Evolutionary conservation across 2,113 vertebrate genomes (phyloP).

Genomic region (Aegithalos caudatus): DNA sequence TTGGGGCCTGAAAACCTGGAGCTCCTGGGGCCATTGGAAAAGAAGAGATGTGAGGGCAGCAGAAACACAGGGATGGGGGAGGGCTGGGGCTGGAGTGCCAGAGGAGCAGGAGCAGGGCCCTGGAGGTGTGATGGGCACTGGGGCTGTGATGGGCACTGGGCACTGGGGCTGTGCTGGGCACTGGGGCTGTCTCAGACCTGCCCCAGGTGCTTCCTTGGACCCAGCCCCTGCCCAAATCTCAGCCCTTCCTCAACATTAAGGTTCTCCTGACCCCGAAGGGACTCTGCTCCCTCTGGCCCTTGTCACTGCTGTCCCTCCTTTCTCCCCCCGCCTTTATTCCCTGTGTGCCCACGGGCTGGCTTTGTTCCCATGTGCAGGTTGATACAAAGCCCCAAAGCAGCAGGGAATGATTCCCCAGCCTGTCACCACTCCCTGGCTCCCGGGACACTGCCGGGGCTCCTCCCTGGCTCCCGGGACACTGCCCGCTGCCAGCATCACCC

Average conservation of each 20-base stretch:
- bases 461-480: not conserved
- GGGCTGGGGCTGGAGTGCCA: fast-evolving
- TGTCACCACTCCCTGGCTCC: fast-evolving
- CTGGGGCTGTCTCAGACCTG: not conserved
- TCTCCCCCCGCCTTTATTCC: no score
- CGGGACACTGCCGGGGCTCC: not conserved
- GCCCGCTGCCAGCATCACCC: fast-evolving
- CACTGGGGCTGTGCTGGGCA: fast-evolving
- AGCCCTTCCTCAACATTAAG: no score
- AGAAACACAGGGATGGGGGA: not conserved
- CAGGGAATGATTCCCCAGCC: not conserved
- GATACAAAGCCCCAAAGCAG: fast-evolving
- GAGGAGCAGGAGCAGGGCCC: fast-evolving
- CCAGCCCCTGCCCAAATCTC: no score
- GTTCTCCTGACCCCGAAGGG: not conserved
- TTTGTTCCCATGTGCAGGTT: fast-evolving
- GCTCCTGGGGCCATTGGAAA: not conserved
- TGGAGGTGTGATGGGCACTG: not conserved
- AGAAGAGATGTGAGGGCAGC: not conserved
- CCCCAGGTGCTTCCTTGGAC: not conserved
- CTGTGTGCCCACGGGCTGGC: no score
- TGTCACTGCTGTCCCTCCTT: not conserved
- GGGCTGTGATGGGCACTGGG: not conserved
- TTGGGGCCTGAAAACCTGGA: not conserved
- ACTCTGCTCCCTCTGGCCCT: no score